phyloP scores from a whole-genome alignment of 2,797 vertebrate genomes.

The Urophycis tenuis region DNA sequence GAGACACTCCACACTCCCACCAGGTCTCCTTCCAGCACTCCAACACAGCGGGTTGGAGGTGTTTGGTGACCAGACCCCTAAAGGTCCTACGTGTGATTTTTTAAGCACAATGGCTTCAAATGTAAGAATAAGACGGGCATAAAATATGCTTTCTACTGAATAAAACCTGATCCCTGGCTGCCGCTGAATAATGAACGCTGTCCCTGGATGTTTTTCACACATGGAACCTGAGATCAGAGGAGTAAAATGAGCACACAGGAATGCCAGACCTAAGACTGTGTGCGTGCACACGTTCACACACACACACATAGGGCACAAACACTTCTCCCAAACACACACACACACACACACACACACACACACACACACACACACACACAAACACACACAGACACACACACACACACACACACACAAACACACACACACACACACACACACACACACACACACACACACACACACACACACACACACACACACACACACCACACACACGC shows the following conservation, averaged over 20 bases:
- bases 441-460: conserved; percentile 24
- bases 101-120: conserved; percentile 30
- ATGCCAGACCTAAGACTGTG: conserved; percentile 44
- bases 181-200: conserved; percentile 78
- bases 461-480: conserved; percentile 9
- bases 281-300: background rate
- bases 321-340: conserved; percentile 18
- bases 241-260: conserved; percentile 67
- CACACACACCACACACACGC: background rate
- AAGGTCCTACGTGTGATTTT: conserved; percentile 21
- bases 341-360: conserved; percentile 8
- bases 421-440: conserved; percentile 8
- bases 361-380: conserved; percentile 23
- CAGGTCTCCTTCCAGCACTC: background rate
- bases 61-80: conserved; percentile 20
- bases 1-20: conserved; percentile 3
- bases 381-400: background rate
- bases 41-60: conserved; percentile 15
- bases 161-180: conserved; percentile 72
- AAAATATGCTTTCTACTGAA: conserved; percentile 68
- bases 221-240: conserved; percentile 72
- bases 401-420: conserved; percentile 9
- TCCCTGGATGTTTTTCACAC: conserved; percentile 71
- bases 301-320: conserved; percentile 2
- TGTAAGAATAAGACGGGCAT: conserved; percentile 45